phyloP scores from a whole-genome alignment of 2,113 vertebrate genomes.

The Bufo gargarizans region DNA sequence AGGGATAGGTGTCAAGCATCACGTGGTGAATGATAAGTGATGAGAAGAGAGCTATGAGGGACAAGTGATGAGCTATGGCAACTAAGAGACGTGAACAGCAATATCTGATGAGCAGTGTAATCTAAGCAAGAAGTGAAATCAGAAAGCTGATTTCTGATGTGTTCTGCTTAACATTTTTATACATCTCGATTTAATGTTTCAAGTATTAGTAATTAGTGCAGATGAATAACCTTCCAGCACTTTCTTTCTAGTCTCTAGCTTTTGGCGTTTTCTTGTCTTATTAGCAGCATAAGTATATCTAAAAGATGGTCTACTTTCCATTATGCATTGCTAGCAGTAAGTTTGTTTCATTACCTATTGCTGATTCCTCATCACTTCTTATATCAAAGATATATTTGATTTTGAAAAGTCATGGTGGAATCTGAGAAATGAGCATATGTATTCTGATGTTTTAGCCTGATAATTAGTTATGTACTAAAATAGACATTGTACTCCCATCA shows the following conservation, averaged over 20 bases:
- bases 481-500: too few relatives aligned
- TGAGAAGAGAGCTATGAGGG: background rate
- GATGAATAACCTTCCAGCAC: background rate
- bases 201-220: conserved; percentile 1
- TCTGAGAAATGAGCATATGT: background rate
- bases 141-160: background rate
- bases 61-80: background rate
- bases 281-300: background rate
- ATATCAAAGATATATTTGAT: background rate
- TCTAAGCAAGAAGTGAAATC: background rate
- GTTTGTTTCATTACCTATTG: background rate
- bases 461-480: background rate
- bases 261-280: background rate
- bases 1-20: background rate
- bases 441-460: background rate
- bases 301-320: background rate
- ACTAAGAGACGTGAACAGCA: background rate
- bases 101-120: background rate
- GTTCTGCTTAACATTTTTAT: background rate
- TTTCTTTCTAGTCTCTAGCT: background rate
- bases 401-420: background rate
- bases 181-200: background rate
- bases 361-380: background rate
- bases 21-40: background rate
- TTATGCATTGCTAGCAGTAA: background rate